Evolutionary conservation across 2,888 invertebrate species (phyloP).

Genomic region (Pherbina coryleti): DNA sequence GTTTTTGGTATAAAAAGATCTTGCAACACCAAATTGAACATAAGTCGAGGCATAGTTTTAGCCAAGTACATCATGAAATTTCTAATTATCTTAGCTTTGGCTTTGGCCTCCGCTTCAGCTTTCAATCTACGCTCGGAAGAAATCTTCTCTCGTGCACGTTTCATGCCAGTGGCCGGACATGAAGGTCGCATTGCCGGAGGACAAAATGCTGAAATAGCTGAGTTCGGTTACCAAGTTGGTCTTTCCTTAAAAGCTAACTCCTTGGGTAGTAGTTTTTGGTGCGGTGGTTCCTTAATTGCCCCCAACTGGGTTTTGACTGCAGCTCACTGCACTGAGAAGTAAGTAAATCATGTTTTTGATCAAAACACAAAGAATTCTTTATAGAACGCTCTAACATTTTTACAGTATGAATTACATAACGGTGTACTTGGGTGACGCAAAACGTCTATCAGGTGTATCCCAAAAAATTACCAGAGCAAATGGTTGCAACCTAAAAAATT

Average conservation of each 20-base stretch:
- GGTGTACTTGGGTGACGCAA: constrained; percentile 55
- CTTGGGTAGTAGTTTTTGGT: constrained; percentile 51
- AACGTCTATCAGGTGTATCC: constrained; percentile 42
- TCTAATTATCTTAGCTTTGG: constrained; percentile 53
- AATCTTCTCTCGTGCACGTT: constrained; percentile 45
- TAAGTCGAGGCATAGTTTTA: no score
- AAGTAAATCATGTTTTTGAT: constrained; percentile 28
- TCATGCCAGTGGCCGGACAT: constrained; percentile 39
- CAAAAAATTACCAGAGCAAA: no score
- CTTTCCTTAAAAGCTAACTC: constrained; percentile 50
- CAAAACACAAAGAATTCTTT: neutral
- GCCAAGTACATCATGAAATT: constrained; percentile 53
- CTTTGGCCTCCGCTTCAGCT: constrained; percentile 55
- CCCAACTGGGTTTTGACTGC: constrained; percentile 60
- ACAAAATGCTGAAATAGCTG: constrained; percentile 38
- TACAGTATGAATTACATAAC: constrained; percentile 50
- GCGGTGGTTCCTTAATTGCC: constrained; percentile 62
- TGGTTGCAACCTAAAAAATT: constrained; percentile 40
- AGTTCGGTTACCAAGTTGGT: constrained; percentile 59
- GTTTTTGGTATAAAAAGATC: no score
- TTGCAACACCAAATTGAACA: no score
- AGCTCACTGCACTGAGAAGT: constrained; percentile 61
- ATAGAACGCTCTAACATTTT: neutral
- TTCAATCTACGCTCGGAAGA: constrained; percentile 47
- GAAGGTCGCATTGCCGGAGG: constrained; percentile 56